Percentiles rank a stretch among this genome's conserved stretches.
Evolutionary conservation across 2,113 vertebrate species (phyloP).

Genomic region (Neotragus moschatus): DNA sequence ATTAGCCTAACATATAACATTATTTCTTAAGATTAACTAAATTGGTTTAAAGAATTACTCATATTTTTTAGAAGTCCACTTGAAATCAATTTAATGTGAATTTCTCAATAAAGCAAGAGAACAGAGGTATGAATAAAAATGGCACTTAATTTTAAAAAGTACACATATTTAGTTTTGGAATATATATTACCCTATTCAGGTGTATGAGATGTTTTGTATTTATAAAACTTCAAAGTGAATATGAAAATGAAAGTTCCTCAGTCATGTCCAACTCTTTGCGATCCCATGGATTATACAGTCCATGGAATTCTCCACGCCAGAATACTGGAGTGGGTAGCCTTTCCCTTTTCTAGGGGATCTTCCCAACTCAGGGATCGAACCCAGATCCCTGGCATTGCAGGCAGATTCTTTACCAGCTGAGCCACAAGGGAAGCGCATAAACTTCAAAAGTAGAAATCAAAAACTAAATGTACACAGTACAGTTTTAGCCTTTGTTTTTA

Average conservation of each 20-base stretch:
- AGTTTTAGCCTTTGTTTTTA: conserved; percentile 1
- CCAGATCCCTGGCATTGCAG: not conserved
- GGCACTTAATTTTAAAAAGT: not conserved
- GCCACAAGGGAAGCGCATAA: not conserved
- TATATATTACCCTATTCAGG: not conserved
- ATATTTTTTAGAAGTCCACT: not conserved
- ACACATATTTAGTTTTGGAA: not conserved
- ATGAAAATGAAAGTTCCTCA: not conserved
- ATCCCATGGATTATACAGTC: not conserved
- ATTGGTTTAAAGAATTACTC: conserved; percentile 2
- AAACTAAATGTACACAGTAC: not conserved
- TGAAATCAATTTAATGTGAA: conserved; percentile 41
- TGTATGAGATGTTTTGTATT: not conserved
- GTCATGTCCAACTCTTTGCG: not conserved
- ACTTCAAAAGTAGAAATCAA: conserved; percentile 14
- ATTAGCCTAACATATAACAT: not conserved
- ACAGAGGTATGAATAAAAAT: not conserved
- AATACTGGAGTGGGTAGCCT: not conserved
- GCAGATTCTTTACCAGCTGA: not conserved
- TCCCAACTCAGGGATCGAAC: not conserved
- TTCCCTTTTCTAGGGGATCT: not conserved
- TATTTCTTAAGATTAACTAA: conserved; percentile 28
- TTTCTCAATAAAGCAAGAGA: conserved; percentile 18
- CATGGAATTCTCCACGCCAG: not conserved
- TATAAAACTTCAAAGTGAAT: not conserved